phyloP scores from a whole-genome alignment of 2,888 invertebrate species.

The Stenchaetothrips biformis region DNA sequence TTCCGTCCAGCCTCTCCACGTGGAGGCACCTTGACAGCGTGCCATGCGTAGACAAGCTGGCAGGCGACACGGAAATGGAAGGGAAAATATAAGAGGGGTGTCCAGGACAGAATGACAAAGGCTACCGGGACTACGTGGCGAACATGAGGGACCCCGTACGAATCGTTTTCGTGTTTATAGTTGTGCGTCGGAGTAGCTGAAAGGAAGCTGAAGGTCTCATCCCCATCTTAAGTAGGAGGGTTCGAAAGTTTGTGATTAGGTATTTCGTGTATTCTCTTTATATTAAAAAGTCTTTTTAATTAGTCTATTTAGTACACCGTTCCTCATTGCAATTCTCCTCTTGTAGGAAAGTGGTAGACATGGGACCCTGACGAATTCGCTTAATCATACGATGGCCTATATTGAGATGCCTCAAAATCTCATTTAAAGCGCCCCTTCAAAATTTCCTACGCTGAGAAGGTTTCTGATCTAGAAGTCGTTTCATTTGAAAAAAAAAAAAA shows the following conservation, averaged over 20 bases:
- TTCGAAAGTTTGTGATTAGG: conserved; percentile 15
- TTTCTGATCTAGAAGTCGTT: neutral
- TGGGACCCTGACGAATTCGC: conserved; percentile 16
- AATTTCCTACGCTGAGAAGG: neutral
- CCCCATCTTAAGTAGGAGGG: conserved; percentile 12
- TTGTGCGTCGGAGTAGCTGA: conserved; percentile 16
- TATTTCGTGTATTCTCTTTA: conserved; percentile 10
- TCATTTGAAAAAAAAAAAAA: neutral
- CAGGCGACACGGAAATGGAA: neutral
- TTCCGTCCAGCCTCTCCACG: conserved; percentile 20
- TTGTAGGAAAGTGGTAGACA: conserved; percentile 22
- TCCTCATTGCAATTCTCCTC: conserved; percentile 20
- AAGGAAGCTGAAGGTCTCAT: conserved; percentile 9
- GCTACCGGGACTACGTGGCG: neutral
- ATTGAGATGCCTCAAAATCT: neutral
- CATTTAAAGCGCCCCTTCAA: neutral
- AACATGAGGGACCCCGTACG: neutral
- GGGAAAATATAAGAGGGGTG: neutral
- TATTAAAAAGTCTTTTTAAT: conserved; percentile 11
- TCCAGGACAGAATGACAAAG: neutral
- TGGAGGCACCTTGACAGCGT: conserved; percentile 6
- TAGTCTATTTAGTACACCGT: conserved; percentile 14
- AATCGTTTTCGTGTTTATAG: conserved; percentile 14
- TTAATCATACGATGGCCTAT: conserved; percentile 21
- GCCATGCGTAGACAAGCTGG: neutral